Percentiles rank a stretch among this genome's conserved stretches.
phyloP scores from a whole-genome alignment of 2,888 invertebrate species.

The Salpingus planirostris region DNA sequence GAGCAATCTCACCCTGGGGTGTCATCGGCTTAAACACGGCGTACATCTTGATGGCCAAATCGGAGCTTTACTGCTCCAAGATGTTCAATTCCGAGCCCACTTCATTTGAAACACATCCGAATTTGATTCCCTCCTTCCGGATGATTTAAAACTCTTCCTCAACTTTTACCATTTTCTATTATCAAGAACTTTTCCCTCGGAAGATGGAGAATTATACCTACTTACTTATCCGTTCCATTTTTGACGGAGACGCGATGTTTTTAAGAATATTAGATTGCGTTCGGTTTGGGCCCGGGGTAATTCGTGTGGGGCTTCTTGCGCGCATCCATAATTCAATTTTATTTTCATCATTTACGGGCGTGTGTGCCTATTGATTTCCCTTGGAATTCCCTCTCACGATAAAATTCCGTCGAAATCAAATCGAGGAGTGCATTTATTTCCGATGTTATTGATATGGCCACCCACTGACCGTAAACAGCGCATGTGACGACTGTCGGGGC shows the following conservation, averaged over 20 bases:
- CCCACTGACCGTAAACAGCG: conserved; percentile 33
- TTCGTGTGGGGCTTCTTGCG: too few relatives aligned
- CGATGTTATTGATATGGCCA: conserved; percentile 37
- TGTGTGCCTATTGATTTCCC: conserved; percentile 14
- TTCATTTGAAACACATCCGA: conserved; percentile 32
- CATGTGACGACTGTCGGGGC: conserved; percentile 34
- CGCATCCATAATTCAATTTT: conserved; percentile 2
- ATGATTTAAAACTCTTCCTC: too few relatives aligned
- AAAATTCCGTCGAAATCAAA: conserved; percentile 28
- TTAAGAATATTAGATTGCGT: too few relatives aligned
- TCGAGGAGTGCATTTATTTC: conserved; percentile 32
- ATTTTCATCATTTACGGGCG: not conserved
- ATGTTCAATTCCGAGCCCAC: conserved; percentile 37
- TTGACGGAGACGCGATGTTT: too few relatives aligned
- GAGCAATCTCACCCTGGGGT: conserved; percentile 39
- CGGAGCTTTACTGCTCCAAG: conserved; percentile 37
- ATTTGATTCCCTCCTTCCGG: conserved; percentile 14
- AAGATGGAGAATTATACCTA: too few relatives aligned
- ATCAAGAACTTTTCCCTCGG: too few relatives aligned
- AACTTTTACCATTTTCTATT: too few relatives aligned
- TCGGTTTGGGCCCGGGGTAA: too few relatives aligned
- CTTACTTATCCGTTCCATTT: too few relatives aligned
- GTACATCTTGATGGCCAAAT: conserved; percentile 42
- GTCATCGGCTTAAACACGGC: conserved; percentile 41
- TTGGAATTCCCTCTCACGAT: conserved; percentile 14